A percentile compares a stretch with the other conserved stretches of the same genome.
These are phyloP conservation scores for Crotophaga sulcirostris DNA, from an alignment of 2,113 vertebrate species.

Conservation along the genomic window DNA sequence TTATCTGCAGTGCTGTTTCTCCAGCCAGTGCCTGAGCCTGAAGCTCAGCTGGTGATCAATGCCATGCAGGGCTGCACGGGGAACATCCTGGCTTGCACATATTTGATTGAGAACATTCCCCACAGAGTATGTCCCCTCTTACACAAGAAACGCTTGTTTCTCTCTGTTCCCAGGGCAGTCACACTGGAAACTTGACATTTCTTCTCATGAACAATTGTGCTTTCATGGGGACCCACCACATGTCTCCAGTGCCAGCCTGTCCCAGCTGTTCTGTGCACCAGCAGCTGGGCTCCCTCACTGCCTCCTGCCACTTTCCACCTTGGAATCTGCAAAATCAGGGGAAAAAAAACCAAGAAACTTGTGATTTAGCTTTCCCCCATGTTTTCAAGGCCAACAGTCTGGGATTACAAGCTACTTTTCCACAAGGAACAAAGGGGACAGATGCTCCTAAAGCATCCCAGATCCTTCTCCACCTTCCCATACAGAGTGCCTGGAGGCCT, in stretches of 20 bases:
- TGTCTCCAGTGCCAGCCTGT: neutral
- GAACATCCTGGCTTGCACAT: neutral
- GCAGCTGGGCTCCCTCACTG: neutral
- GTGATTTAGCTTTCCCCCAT: neutral
- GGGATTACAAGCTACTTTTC: neutral
- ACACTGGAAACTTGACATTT: neutral
- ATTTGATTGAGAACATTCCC: neutral
- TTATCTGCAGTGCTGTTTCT: accelerated
- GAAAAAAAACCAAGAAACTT: neutral
- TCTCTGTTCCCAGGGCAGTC: neutral
- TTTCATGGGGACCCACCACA: neutral
- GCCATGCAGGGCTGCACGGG: neutral
- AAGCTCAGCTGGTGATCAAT: accelerated
- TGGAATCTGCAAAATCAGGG: neutral
- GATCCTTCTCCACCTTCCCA: neutral
- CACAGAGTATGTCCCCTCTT: neutral
- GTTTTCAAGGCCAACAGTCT: neutral
- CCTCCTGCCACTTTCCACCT: neutral
- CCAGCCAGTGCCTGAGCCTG: neutral
- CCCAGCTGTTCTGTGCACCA: neutral
- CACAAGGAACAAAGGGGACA: neutral
- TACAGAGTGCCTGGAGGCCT: too few species aligned
- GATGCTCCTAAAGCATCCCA: neutral
- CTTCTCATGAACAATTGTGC: neutral
- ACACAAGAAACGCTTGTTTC: neutral